A percentile compares a stretch with the other conserved stretches of the same genome.
These are phyloP conservation scores for Netelia inedita DNA, from an alignment of 2,888 invertebrate genomes.

Conservation along the genomic window DNA sequence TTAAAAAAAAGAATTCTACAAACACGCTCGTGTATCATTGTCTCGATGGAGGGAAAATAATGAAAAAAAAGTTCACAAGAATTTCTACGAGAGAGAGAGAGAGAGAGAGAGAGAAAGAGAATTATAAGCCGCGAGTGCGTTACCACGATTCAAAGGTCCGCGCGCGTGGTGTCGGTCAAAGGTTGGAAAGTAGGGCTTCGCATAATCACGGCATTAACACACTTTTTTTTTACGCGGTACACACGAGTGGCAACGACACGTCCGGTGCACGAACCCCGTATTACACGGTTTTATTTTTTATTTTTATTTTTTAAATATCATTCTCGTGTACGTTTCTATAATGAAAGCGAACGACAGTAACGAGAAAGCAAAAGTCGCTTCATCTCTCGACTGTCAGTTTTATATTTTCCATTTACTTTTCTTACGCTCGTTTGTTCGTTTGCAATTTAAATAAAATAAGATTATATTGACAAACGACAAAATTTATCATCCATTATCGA, in stretches of 20 bases:
- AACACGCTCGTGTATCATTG: constrained; percentile 18
- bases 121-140: not conserved
- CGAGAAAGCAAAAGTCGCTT: not conserved
- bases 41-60: not conserved
- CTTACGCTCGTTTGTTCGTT: too few relatives aligned
- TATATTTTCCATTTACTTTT: too few relatives aligned
- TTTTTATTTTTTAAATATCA: not conserved
- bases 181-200: constrained; percentile 81
- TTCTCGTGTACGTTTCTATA: not conserved
- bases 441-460: too few relatives aligned
- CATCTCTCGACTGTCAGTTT: not conserved
- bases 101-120: too few relatives aligned
- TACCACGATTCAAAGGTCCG: constrained; percentile 4
- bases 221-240: constrained; percentile 79
- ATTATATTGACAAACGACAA: too few relatives aligned
- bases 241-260: constrained; percentile 38
- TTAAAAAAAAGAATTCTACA: not conserved
- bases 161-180: constrained; percentile 74
- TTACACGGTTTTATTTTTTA: too few relatives aligned
- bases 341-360: not conserved
- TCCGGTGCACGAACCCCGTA: not conserved
- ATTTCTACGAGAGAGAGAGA: too few relatives aligned
- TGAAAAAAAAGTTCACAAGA: constrained; percentile 38
- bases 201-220: constrained; percentile 79
- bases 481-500: too few relatives aligned